Base-by-base conservation (phyloP, 2,113 vertebrate species). In the Rhipidura dahli region DNA sequence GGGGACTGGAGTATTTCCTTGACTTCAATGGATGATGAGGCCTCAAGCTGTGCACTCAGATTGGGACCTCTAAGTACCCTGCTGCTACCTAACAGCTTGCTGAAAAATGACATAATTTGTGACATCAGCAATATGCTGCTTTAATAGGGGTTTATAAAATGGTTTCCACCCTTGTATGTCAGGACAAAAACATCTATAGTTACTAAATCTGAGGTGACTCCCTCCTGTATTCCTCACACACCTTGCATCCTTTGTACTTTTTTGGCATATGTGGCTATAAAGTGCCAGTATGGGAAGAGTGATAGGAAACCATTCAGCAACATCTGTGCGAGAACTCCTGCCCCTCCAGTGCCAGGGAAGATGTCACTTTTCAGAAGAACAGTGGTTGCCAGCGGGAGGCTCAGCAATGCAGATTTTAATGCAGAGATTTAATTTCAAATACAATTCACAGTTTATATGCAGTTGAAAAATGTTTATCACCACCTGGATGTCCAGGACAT, bases 101-200 rank as follows among this genome's bases (percentile, higher is more conserved):
- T 71, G 96, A 91, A 93, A 96, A 97, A 97, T 97, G 94, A 96
- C 96, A 96, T 96, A 96, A 96, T 96, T 94, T 96, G 96, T 96
- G 95, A 91, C 83, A 81, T 86, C 84, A 92, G 86, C 96, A 97
- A 96, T 95, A 95, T 94, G 92, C 92, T 91, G 80, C 71, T 65
- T 83, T 83, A 90, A 95, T 94, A 64, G 91, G 68, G 54, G 59
- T 70, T 61, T 83, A 66, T 81, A 83, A 95, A 93, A 56, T 1
- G 0, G 49, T 60, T 68, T 83, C 91, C 87, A 80, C 76, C 91
- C 94, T 60, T 4, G 18, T 66, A 77, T 77, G 77, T 54, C 39
- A 83, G 69, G 72, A 95, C 79, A 83, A 89, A 96, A 75, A 5
- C 73, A 66, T 31, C 65, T 24, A 30, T 40, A 37, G 37, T 21